These are phyloP conservation scores for Agrotis ipsilon DNA, from an alignment of 2,888 invertebrate genomes.

Conservation along the genomic window DNA sequence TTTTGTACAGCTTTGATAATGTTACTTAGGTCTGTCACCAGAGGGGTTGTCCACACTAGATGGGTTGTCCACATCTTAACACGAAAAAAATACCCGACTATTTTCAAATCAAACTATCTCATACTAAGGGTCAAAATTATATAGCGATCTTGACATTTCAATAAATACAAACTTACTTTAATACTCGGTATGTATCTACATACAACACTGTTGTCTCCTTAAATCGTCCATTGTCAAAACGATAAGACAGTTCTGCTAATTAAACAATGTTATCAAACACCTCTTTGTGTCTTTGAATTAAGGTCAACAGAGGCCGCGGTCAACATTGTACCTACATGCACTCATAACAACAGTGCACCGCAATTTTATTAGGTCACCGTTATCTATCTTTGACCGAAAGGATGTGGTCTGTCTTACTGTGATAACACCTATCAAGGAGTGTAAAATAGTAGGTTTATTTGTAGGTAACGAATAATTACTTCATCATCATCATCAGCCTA, in stretches of 20 bases:
- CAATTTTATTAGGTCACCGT: conserved; percentile 27
- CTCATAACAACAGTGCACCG: conserved; percentile 36
- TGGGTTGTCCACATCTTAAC: no score
- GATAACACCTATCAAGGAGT: conserved; percentile 19
- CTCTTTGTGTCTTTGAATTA: conserved; percentile 24
- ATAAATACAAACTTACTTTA: background rate
- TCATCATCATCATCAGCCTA: no score
- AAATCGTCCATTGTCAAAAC: conserved; percentile 8
- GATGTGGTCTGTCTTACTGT: conserved; percentile 39
- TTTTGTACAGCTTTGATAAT: no score
- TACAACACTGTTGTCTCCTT: background rate
- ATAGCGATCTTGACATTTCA: conserved; percentile 12
- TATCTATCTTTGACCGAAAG: conserved; percentile 45
- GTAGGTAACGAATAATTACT: no score
- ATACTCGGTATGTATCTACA: background rate
- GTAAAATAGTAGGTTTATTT: background rate
- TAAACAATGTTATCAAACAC: conserved; percentile 57
- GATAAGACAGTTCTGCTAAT: conserved; percentile 36
- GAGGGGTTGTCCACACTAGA: no score
- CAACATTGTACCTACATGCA: conserved; percentile 10
- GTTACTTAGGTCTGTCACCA: no score
- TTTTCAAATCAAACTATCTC: background rate
- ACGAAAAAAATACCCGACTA: no score
- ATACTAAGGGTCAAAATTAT: background rate
- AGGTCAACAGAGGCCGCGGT: conserved; percentile 8